Base-by-base conservation (phyloP, 2,113 vertebrate species). In the Typhlomys cinereus region DNA sequence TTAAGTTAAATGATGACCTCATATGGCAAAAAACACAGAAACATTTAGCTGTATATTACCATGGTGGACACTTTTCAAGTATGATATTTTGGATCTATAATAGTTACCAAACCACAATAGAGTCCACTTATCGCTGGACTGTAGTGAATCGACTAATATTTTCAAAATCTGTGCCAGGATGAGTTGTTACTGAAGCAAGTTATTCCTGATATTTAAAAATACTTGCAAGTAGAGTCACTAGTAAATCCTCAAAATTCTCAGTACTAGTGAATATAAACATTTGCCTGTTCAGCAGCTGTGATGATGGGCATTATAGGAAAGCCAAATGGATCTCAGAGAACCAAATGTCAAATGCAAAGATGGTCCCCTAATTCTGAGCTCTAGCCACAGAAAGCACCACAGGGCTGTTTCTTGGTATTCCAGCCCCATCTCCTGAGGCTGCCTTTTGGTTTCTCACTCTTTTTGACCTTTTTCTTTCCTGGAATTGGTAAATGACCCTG, bases 1-100 rank as follows among this genome's bases (percentile, higher is more conserved):
- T 67, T 90, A 91, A 96, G 95, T 97, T 95, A 95, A 97, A 61
- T 69, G 73, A 88, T 96, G 94, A 95, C 81, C 92, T 96, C 95
- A 96, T 57, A 85, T 0, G 6, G 52, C 18, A 44, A 46, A 85
- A 50, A 48, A 44, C 25, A 36, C 13, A 73, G 44, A 31, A 81
- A 88, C 52, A 66, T 84, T 90, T 71, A 69, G 61, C 59, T 89
- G 34, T 70, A 20, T 91, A 5, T 78, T 79, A 71, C 74, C 73
- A 41, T 52, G 80, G 76, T 27, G 17, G 71, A 44, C 29, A 44
- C 27, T 90, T 87, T 86, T 85, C 41, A 81, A 92, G 64, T 59
- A 52, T 4, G 11, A 20, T 52, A 46, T 52, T 91, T 93, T 52
- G 36, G 25, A 61, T 34, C 44, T 84, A n/a, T 27, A 36, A 14